These are phyloP conservation scores for Scaptomyza flava DNA, from an alignment of 2,888 invertebrate genomes.

Conservation along the genomic window DNA sequence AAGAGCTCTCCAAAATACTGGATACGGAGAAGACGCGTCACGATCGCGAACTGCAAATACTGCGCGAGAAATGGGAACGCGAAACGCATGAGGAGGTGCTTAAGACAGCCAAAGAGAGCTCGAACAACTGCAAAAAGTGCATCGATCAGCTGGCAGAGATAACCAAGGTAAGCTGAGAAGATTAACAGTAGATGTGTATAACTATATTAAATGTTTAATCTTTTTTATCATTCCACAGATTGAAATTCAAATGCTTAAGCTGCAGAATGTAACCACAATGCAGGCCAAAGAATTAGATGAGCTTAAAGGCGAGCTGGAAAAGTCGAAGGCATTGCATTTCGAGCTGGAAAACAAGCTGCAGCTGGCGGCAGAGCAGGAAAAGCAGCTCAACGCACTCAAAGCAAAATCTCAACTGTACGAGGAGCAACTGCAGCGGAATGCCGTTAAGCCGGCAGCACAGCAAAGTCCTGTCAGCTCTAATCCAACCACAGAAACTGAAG, in stretches of 20 bases:
- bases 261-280: slow-evolving; percentile 74
- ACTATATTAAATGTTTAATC: no score
- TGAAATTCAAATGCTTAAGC: slow-evolving; percentile 82
- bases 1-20: slow-evolving; percentile 85
- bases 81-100: slow-evolving; percentile 52
- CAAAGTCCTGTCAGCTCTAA: slow-evolving; percentile 5
- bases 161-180: slow-evolving; percentile 73
- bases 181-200: neutral
- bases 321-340: slow-evolving; percentile 76
- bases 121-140: slow-evolving; percentile 79
- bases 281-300: slow-evolving; percentile 78
- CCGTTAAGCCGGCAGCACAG: slow-evolving; percentile 5
- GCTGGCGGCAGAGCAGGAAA: slow-evolving; percentile 86
- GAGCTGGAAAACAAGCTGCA: slow-evolving; percentile 82
- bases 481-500: slow-evolving; percentile 1
- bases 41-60: slow-evolving; percentile 74
- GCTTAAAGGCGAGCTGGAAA: slow-evolving; percentile 78
- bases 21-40: slow-evolving; percentile 85
- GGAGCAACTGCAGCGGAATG: slow-evolving; percentile 85
- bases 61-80: slow-evolving; percentile 75
- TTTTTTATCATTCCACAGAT: slow-evolving; percentile 65
- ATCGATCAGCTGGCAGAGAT: slow-evolving; percentile 77
- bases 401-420: slow-evolving; percentile 88
- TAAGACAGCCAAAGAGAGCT: slow-evolving; percentile 60
- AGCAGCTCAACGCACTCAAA: slow-evolving; percentile 87